Percentiles rank a stretch among this genome's conserved stretches.
These are phyloP conservation scores for Stegana nigrithorax DNA, from an alignment of 2,888 invertebrate genomes.

Conservation along the genomic window DNA sequence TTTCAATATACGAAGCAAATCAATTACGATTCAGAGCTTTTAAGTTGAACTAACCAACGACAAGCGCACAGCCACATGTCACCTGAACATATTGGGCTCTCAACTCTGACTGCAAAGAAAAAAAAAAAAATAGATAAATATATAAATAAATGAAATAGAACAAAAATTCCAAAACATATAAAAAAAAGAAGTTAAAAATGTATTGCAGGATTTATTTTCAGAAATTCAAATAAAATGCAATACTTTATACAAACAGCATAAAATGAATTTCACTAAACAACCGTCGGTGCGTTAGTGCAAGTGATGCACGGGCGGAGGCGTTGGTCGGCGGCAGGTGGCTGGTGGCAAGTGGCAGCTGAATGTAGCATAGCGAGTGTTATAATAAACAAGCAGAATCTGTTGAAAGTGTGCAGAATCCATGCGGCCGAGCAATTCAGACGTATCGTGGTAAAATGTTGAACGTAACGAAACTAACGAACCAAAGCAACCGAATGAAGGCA, in stretches of 20 bases:
- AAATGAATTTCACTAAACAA: conserved; percentile 54
- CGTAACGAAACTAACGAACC: conserved; percentile 45
- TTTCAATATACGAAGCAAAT: too few species aligned
- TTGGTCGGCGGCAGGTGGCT: background rate
- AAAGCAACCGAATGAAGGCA: conserved; percentile 50
- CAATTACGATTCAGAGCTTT: too few species aligned
- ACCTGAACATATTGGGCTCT: too few species aligned
- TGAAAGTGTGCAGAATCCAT: background rate
- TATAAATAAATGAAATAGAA: too few species aligned
- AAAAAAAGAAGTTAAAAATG: background rate
- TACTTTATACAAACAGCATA: conserved; percentile 51
- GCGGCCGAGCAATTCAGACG: too few species aligned
- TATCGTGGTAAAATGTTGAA: background rate
- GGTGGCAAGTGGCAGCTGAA: too few species aligned
- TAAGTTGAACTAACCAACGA: too few species aligned
- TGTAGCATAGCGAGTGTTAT: background rate
- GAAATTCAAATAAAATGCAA: conserved; percentile 50
- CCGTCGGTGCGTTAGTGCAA: conserved; percentile 50
- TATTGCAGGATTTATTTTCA: conserved; percentile 33
- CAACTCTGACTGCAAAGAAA: too few species aligned
- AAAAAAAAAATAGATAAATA: too few species aligned
- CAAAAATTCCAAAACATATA: too few species aligned
- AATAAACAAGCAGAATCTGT: background rate
- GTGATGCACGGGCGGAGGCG: conserved; percentile 26
- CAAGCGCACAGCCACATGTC: too few species aligned